A percentile compares a stretch with the other conserved stretches of the same genome.
Conservation (phyloP, 1,140 invertebrate species). For the Triops longicaudatus region DNA sequence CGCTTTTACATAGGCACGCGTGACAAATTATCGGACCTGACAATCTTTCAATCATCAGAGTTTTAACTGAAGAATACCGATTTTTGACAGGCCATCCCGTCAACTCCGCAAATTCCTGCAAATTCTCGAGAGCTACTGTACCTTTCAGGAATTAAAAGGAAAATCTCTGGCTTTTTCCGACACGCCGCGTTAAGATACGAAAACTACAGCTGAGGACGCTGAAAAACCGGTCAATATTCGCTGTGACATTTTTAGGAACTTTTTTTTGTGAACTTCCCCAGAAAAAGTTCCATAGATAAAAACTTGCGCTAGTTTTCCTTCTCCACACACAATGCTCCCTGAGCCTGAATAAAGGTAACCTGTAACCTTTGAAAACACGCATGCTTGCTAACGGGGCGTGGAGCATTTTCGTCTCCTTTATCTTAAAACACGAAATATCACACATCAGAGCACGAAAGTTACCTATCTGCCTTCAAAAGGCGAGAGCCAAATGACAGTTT, state of each 20-base stretch:
- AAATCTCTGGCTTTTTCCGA: background rate
- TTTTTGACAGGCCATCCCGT: background rate
- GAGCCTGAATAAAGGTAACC: background rate
- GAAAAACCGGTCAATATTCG: background rate
- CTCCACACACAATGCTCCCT: background rate
- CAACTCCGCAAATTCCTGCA: background rate
- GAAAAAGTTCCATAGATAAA: background rate
- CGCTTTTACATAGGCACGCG: background rate
- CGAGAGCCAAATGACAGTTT: no score
- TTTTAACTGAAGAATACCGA: background rate
- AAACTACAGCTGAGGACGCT: background rate
- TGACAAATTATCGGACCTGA: conserved; percentile 15
- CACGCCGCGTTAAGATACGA: background rate
- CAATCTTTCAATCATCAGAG: background rate
- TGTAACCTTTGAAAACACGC: background rate
- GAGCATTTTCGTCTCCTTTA: background rate
- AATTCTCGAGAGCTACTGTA: background rate
- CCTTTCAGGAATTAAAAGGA: background rate
- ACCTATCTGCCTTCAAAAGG: no score
- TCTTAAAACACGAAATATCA: background rate
- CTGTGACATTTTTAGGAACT: background rate
- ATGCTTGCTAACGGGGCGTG: background rate
- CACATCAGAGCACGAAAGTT: background rate
- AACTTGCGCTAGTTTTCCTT: background rate
- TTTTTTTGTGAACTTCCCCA: no score